Evolutionary conservation across 1,140 invertebrate genomes (phyloP).

Genomic region (Dendroctonus ponderosae): DNA sequence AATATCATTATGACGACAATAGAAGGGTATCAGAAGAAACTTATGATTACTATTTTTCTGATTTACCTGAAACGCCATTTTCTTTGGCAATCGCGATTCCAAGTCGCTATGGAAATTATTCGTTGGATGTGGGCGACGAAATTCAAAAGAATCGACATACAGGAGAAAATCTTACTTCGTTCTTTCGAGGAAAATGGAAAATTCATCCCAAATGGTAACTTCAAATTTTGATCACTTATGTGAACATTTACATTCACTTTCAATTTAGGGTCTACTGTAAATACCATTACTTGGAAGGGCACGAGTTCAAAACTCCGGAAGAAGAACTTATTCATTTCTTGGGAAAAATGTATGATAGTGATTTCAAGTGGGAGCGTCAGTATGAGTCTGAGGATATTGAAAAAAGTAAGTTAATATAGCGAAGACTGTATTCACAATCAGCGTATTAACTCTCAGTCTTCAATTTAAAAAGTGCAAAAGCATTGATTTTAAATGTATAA

Average conservation of each 20-base stretch:
- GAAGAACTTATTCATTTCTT: constrained; percentile 75
- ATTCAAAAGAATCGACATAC: constrained; percentile 64
- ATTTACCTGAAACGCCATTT: constrained; percentile 81
- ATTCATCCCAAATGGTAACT: constrained; percentile 82
- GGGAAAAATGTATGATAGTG: constrained; percentile 56
- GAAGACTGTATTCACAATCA: too few species aligned
- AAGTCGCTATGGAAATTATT: constrained; percentile 72
- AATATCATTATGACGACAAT: constrained; percentile 79
- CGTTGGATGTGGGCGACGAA: constrained; percentile 70
- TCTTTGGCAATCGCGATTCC: constrained; percentile 80
- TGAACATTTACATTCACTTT: not conserved
- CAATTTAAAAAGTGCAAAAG: too few species aligned
- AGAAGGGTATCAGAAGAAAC: constrained; percentile 75
- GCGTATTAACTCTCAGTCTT: too few species aligned
- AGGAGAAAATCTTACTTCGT: constrained; percentile 66
- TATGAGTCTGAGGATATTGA: constrained; percentile 49
- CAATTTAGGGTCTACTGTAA: constrained; percentile 78
- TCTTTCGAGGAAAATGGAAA: constrained; percentile 74
- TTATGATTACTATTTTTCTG: constrained; percentile 82
- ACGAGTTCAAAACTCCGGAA: constrained; percentile 69
- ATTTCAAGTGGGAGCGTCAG: constrained; percentile 60
- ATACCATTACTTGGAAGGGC: constrained; percentile 76
- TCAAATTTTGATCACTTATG: not conserved
- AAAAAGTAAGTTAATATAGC: not conserved
- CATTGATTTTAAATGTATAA: too few species aligned